Conservation (phyloP, 2,888 invertebrate species). For the Aethes cnicana region DNA sequence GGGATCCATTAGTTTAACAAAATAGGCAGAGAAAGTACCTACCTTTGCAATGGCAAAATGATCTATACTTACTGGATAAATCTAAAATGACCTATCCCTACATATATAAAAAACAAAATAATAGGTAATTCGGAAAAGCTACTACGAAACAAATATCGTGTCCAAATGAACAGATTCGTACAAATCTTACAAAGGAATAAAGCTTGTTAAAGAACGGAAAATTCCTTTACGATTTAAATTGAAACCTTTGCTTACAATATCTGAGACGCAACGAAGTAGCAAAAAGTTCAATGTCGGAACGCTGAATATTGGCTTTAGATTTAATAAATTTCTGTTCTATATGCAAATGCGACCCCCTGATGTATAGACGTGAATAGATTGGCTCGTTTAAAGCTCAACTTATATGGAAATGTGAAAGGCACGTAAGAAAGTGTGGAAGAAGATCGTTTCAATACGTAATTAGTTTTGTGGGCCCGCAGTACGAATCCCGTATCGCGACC, state of each 20-base stretch:
- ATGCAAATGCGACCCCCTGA: conserved; percentile 82
- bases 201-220: conserved; percentile 32
- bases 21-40: conserved; percentile 24
- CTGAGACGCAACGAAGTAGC: conserved; percentile 65
- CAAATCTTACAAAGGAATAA: conserved; percentile 14
- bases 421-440: conserved; percentile 80
- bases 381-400: conserved; percentile 82
- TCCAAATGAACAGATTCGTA: conserved; percentile 26
- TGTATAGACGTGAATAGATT: conserved; percentile 83
- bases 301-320: conserved; percentile 82
- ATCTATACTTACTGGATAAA: no score
- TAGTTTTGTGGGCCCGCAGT: conserved; percentile 74
- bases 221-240: conserved; percentile 51
- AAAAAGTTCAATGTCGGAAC: conserved; percentile 77
- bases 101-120: background rate
- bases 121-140: background rate
- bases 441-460: conserved; percentile 80
- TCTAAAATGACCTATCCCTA: background rate
- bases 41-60: no score
- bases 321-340: conserved; percentile 83
- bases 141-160: conserved; percentile 30
- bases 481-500: conserved; percentile 66
- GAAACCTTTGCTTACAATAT: conserved; percentile 44
- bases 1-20: conserved; percentile 58
- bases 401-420: conserved; percentile 82